Conservation (phyloP, 1,140 invertebrate species). For the Bilobella aurantiaca region DNA sequence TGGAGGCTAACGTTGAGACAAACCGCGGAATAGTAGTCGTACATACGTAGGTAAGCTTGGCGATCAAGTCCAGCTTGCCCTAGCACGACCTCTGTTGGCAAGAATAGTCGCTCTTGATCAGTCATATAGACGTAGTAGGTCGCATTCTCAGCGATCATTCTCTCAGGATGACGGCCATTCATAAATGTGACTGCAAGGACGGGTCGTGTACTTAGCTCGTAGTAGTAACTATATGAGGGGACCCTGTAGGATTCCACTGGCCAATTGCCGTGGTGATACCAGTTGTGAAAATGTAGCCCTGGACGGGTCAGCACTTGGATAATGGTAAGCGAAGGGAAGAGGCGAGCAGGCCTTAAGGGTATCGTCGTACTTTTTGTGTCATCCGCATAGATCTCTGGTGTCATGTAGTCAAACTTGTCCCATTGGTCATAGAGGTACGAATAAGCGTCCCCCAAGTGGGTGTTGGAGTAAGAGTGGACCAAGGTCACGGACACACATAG, state of each 20-base stretch:
- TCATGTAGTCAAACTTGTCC: neutral
- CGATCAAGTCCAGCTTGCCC: neutral
- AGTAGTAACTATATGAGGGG: too few species aligned
- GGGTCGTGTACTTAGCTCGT: neutral
- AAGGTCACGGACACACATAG: neutral
- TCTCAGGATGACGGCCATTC: neutral
- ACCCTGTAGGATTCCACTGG: too few species aligned
- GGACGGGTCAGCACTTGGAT: neutral
- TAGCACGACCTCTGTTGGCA: neutral
- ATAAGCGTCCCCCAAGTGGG: neutral
- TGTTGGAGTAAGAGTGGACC: neutral
- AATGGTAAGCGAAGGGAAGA: neutral
- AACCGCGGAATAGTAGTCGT: neutral
- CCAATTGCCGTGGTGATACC: too few species aligned
- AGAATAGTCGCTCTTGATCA: neutral
- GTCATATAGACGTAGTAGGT: neutral
- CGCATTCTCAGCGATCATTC: neutral
- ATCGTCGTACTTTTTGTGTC: neutral
- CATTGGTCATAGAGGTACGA: neutral
- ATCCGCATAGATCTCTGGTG: neutral
- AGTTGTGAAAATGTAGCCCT: neutral
- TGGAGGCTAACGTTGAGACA: neutral
- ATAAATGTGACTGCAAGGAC: neutral
- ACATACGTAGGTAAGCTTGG: neutral
- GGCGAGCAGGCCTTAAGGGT: neutral